phyloP scores from a whole-genome alignment of 2,797 vertebrate species.

The Eleutherodactylus coqui region DNA sequence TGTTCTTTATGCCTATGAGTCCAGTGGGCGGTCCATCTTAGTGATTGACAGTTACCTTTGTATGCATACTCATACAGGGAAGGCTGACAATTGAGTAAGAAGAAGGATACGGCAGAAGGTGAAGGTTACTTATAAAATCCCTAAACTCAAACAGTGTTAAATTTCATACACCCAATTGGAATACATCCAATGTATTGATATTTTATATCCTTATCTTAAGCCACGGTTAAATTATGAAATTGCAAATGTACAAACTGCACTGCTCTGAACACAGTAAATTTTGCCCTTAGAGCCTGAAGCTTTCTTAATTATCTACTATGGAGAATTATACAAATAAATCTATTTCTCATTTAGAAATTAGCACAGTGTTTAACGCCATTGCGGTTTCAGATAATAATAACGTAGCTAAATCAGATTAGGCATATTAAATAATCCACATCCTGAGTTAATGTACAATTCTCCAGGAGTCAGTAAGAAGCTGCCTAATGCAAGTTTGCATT shows the following conservation, averaged over 20 bases:
- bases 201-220: conserved; percentile 2
- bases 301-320: conserved; percentile 32
- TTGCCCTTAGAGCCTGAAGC: conserved; percentile 3
- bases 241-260: conserved; percentile 7
- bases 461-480: conserved; percentile 27
- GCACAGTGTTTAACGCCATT: conserved; percentile 33
- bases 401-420: conserved; percentile 51
- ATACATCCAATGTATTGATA: not conserved
- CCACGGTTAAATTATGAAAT: not conserved
- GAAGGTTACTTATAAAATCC: not conserved
- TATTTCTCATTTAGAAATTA: conserved; percentile 44
- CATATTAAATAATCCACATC: conserved; percentile 46
- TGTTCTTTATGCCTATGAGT: too few relatives aligned
- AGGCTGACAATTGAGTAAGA: too few relatives aligned
- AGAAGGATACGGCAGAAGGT: not conserved
- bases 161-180: not conserved
- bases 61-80: too few relatives aligned
- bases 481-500: conserved; percentile 41
- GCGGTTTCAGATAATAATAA: conserved; percentile 46
- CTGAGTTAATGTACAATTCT: conserved; percentile 37
- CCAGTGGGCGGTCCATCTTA: too few relatives aligned
- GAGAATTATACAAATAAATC: conserved; percentile 40
- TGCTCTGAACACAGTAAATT: conserved; percentile 23
- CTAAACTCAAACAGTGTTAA: not conserved
- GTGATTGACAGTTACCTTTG: too few relatives aligned